A percentile compares a stretch with the other conserved stretches of the same genome.
Conservation (phyloP, 1,140 invertebrate genomes). For the Bombus balteatus region DNA sequence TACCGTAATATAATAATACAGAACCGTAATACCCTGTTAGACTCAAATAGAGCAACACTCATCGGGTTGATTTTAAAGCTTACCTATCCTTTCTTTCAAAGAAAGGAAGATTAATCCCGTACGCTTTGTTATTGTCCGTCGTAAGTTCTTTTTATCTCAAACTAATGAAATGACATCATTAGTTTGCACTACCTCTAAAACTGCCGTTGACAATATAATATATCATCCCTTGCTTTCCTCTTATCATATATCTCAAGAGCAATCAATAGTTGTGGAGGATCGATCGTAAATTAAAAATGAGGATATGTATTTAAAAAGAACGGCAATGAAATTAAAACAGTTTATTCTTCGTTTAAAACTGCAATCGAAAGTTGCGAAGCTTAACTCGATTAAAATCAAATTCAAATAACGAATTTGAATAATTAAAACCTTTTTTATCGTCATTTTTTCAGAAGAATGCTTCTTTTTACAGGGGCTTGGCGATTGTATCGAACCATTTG, state of each 20-base stretch:
- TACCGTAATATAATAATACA: too few species aligned
- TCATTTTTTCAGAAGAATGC: too few species aligned
- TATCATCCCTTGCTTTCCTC: neutral
- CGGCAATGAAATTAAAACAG: too few species aligned
- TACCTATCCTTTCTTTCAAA: neutral
- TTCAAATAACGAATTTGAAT: neutral
- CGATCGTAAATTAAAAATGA: neutral
- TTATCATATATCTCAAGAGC: neutral
- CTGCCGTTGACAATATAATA: neutral
- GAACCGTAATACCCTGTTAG: neutral
- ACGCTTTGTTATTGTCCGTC: conserved; percentile 22
- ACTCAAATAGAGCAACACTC: too few species aligned
- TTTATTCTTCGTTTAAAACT: neutral
- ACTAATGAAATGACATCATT: conserved; percentile 9
- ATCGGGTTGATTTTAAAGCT: neutral
- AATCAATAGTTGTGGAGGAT: neutral
- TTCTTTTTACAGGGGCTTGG: neutral
- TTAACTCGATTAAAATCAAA: neutral
- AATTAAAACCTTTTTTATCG: neutral
- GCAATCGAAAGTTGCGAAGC: neutral
- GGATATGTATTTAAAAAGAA: neutral
- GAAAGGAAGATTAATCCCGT: neutral
- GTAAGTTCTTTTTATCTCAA: conserved; percentile 15
- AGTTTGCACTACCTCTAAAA: conserved; percentile 12
- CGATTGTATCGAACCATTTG: neutral